phyloP scores from a whole-genome alignment of 2,113 vertebrate species.

The Megaptera novaeangliae region DNA sequence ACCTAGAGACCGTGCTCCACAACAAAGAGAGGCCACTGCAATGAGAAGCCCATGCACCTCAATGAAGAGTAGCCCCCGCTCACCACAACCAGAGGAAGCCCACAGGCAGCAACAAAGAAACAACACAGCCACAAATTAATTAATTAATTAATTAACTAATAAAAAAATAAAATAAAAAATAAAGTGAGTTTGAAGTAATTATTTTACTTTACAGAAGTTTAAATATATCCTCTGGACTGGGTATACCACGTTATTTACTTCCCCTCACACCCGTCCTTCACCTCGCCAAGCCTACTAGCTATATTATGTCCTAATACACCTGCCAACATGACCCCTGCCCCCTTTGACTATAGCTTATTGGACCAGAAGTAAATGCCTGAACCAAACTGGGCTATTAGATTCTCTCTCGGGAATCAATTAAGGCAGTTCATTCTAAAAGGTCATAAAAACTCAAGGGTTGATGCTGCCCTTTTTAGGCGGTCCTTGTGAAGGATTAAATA shows the following conservation, averaged over 20 bases:
- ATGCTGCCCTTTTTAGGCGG: neutral
- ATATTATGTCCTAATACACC: neutral
- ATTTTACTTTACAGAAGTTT: neutral
- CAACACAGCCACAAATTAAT: no score
- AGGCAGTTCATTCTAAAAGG: neutral
- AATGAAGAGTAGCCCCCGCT: no score
- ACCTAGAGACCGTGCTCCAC: no score
- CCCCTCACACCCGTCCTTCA: fast-evolving
- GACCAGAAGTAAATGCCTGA: neutral
- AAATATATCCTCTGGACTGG: neutral
- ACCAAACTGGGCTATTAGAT: neutral
- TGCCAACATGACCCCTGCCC: neutral
- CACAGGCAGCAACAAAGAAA: no score
- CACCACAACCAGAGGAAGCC: no score
- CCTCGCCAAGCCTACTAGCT: neutral
- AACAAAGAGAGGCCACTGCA: no score
- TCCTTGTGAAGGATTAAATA: neutral
- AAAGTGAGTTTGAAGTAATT: neutral
- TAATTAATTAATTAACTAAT: no score
- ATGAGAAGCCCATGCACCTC: no score
- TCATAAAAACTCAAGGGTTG: neutral
- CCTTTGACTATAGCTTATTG: neutral
- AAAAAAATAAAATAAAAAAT: neutral
- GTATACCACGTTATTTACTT: neutral
- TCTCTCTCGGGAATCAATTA: neutral